Conservation (phyloP, 2,888 invertebrate species). For the Pelosia muscerda region DNA sequence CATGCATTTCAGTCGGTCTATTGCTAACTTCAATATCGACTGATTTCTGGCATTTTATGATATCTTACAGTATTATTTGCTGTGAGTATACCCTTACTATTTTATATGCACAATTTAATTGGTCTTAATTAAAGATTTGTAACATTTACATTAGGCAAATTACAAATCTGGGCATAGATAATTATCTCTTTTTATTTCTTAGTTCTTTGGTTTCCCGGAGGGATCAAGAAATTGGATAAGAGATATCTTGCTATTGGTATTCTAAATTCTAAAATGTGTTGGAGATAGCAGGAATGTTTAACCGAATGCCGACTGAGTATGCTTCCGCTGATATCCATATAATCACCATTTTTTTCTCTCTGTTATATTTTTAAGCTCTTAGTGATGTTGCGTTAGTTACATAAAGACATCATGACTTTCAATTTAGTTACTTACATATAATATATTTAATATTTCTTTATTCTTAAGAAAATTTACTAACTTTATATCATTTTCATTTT, state of each 20-base stretch:
- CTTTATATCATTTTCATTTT: constrained; percentile 54
- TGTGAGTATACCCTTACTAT: constrained; percentile 83
- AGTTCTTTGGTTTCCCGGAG: too few species aligned
- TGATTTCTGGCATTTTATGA: constrained; percentile 86
- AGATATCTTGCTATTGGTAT: too few species aligned
- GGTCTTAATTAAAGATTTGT: background rate
- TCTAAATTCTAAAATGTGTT: background rate
- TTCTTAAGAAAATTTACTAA: background rate
- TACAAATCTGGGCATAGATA: too few species aligned
- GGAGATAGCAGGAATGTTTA: background rate
- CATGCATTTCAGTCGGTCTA: constrained; percentile 86
- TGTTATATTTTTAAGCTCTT: too few species aligned
- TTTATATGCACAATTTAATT: background rate
- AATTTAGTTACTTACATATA: too few species aligned
- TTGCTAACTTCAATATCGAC: constrained; percentile 86
- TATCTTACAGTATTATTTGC: constrained; percentile 90
- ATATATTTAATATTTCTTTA: background rate
- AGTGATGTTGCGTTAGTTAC: too few species aligned
- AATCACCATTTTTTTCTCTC: too few species aligned
- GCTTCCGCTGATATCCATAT: too few species aligned
- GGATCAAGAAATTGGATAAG: too few species aligned
- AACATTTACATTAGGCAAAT: background rate
- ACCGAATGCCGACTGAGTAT: too few species aligned
- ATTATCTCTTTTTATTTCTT: background rate
- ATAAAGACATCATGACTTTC: too few species aligned